These are phyloP conservation scores for Escarpia spicata DNA, from an alignment of 2,888 invertebrate genomes.

Conservation along the genomic window DNA sequence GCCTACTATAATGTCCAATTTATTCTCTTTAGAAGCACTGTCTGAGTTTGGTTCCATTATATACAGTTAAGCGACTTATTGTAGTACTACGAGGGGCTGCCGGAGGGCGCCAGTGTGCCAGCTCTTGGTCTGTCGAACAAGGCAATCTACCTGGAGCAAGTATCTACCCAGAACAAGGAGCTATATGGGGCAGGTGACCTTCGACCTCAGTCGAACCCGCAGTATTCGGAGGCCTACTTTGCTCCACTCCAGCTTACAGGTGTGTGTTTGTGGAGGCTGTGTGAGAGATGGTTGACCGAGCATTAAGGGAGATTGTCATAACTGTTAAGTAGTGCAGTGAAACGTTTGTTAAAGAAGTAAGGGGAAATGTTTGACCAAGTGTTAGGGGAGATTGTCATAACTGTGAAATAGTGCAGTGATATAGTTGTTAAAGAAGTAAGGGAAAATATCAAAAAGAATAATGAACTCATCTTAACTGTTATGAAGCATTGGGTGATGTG, in stretches of 20 bases:
- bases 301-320: not conserved
- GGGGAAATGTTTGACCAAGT: not conserved
- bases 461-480: not conserved
- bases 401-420: not conserved
- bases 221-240: constrained; percentile 76
- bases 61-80: not conserved
- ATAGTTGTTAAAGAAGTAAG: no score
- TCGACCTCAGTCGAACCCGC: constrained; percentile 42
- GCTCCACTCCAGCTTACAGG: constrained; percentile 48
- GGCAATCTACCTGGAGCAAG: constrained; percentile 67
- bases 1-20: not conserved
- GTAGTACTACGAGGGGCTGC: constrained; percentile 33
- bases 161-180: not conserved
- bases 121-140: constrained; percentile 96
- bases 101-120: constrained; percentile 86
- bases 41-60: not conserved
- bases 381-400: not conserved
- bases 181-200: constrained; percentile 3
- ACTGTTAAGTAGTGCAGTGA: not conserved
- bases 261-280: not conserved
- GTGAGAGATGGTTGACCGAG: not conserved
- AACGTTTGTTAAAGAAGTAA: not conserved
- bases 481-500: not conserved
- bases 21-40: not conserved
- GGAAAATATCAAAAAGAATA: not conserved